These are phyloP conservation scores for Agrilus cyanescens DNA, from an alignment of 2,888 invertebrate genomes.

Conservation along the genomic window DNA sequence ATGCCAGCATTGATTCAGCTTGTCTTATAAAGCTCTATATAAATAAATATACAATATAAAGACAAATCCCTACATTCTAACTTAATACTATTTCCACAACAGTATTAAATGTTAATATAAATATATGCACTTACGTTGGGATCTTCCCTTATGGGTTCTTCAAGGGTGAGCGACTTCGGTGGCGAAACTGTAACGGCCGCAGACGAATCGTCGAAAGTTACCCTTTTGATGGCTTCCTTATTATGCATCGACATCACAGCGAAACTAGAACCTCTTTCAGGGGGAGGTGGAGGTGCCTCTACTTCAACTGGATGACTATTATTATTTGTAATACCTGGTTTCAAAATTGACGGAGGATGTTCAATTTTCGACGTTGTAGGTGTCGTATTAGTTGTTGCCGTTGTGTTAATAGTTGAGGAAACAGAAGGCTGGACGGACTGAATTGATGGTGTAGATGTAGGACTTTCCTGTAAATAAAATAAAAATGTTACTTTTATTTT, in stretches of 20 bases:
- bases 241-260: conserved; percentile 60
- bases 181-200: conserved; percentile 31
- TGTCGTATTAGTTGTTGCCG: conserved; percentile 28
- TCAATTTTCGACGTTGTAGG: conserved; percentile 28
- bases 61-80: no score
- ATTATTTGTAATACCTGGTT: conserved; percentile 30
- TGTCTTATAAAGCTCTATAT: conserved; percentile 66
- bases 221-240: conserved; percentile 34
- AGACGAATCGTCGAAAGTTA: conserved; percentile 32
- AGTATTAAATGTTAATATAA: no score
- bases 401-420: conserved; percentile 29
- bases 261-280: conserved; percentile 81
- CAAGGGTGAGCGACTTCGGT: conserved; percentile 15
- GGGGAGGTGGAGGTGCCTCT: conserved; percentile 56
- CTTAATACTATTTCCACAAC: no score
- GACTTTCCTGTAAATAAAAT: conserved; percentile 26
- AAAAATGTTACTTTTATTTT: background rate
- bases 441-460: conserved; percentile 24
- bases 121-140: conserved; percentile 61
- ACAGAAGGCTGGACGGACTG: conserved; percentile 30
- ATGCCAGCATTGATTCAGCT: conserved; percentile 67
- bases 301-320: conserved; percentile 21
- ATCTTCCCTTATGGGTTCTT: conserved; percentile 48
- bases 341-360: conserved; percentile 31
- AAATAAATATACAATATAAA: conserved; percentile 17